These are phyloP conservation scores for Zosterops hypoxanthus DNA, from an alignment of 2,113 vertebrate species.

Conservation along the genomic window DNA sequence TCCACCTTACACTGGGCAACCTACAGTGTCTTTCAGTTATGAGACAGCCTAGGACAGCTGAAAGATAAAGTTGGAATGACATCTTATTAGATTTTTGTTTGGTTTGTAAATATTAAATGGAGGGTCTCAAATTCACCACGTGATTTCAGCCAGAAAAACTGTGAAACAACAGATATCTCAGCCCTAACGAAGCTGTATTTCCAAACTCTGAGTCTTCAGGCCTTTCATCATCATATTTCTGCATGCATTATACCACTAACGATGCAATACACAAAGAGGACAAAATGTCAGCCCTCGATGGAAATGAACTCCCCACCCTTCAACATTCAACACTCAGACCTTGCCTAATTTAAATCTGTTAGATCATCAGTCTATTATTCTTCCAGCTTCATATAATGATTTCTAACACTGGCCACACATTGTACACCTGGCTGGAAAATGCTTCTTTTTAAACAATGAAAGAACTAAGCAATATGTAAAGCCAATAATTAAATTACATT, in stretches of 20 bases:
- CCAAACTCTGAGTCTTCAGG: neutral
- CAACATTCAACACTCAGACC: slow-evolving; percentile 19
- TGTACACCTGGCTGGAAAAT: slow-evolving; percentile 41
- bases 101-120: slow-evolving; percentile 6
- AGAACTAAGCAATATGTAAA: slow-evolving; percentile 36
- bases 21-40: neutral
- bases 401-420: neutral
- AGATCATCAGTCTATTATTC: slow-evolving; percentile 9
- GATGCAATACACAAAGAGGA: slow-evolving; percentile 26
- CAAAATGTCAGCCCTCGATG: neutral
- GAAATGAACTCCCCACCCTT: slow-evolving; percentile 34
- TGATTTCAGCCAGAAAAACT: slow-evolving; percentile 5
- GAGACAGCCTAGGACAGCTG: neutral
- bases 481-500: slow-evolving; percentile 70
- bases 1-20: neutral
- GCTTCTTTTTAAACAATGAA: slow-evolving; percentile 62
- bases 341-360: slow-evolving; percentile 21
- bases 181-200: neutral
- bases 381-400: slow-evolving; percentile 18
- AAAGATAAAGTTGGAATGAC: neutral
- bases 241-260: neutral
- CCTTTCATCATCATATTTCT: slow-evolving; percentile 25
- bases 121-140: neutral
- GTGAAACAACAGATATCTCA: slow-evolving; percentile 9
- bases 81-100: neutral